Evolutionary conservation across 2,797 vertebrate genomes (phyloP), one percentile per base, ranked within the genome.

Genomic region (Cyprinodon diabolis): DNA sequence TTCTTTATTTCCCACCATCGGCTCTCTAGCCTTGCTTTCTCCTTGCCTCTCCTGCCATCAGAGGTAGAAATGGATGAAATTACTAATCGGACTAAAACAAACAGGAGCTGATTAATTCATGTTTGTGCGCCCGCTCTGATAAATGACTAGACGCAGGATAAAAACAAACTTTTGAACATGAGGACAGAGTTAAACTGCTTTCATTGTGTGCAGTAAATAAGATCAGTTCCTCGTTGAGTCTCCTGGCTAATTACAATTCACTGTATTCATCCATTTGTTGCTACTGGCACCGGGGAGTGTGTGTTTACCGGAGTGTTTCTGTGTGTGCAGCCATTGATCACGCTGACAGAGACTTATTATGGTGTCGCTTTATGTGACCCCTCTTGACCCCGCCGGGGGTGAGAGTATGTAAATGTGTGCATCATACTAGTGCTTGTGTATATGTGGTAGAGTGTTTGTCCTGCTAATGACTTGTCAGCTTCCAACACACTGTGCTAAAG

Each of bases 271-370:
- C 75, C 72, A 73, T 84, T 82, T 79, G 78, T 89, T 84, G 54
- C 65, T 87, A 78, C 85, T 83, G 71, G 25, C 30, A n/a, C 71
- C 68, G 73, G 58, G 63, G 62, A 63, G 67, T 52, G 60, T 69
- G 66, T 81, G 60, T 83, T 9, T 72, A 68, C 80, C 74, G 69
- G 75, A 82, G 76, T 80, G 73, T 75, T 70, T 80, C 73, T 77
- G 77, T 80, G 81, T 81, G 85, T 77, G 83, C 54, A 70, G 81
- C 82, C 90, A 89, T 91, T 91, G 91, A 91, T 91, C 91, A 92
- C 87, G 76, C 82, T 90, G 90, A 91, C 90, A 89, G 75, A 92
- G 89, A 92, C 89, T 90, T 91, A 91, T 91, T 90, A 90, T 71
- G 45, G 87, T 90, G 90, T 86, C 86, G 87, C 84, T 83, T 75